Percentiles rank a stretch among this genome's conserved stretches.
Conservation (phyloP, 2,888 invertebrate genomes). For the Lamellibrachia columna region DNA sequence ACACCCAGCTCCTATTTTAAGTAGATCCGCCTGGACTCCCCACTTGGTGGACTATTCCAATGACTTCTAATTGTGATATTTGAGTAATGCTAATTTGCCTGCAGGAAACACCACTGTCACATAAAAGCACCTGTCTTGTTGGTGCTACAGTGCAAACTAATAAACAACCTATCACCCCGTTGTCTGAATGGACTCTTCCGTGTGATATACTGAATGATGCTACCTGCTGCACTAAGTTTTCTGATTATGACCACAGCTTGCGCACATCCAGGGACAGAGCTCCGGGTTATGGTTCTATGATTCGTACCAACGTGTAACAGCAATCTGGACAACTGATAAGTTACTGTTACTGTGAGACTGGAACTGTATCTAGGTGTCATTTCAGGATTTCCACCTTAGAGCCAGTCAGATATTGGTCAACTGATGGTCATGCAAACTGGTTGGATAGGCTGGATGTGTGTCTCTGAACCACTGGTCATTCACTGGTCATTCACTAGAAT, state of each 20-base stretch:
- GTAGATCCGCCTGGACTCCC: background rate
- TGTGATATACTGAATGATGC: conserved; percentile 12
- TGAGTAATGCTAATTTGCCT: background rate
- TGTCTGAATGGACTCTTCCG: background rate
- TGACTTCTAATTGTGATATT: background rate
- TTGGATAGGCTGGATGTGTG: background rate
- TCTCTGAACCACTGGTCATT: background rate
- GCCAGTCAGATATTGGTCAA: background rate
- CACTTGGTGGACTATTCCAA: background rate
- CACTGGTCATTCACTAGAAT: background rate
- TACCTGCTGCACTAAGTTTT: background rate
- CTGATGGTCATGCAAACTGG: background rate
- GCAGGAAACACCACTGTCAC: conserved; percentile 1
- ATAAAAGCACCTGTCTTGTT: background rate
- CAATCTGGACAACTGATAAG: background rate
- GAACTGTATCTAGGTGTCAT: background rate
- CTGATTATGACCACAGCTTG: background rate
- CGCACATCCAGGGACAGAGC: background rate
- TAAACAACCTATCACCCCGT: background rate
- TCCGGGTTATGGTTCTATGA: background rate
- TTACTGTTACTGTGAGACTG: background rate
- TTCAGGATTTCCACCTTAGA: background rate
- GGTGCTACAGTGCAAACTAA: background rate
- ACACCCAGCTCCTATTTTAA: background rate
- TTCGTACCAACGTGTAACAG: background rate